Base-by-base conservation (phyloP, 1,140 invertebrate genomes). In the Eciton burchellii region DNA sequence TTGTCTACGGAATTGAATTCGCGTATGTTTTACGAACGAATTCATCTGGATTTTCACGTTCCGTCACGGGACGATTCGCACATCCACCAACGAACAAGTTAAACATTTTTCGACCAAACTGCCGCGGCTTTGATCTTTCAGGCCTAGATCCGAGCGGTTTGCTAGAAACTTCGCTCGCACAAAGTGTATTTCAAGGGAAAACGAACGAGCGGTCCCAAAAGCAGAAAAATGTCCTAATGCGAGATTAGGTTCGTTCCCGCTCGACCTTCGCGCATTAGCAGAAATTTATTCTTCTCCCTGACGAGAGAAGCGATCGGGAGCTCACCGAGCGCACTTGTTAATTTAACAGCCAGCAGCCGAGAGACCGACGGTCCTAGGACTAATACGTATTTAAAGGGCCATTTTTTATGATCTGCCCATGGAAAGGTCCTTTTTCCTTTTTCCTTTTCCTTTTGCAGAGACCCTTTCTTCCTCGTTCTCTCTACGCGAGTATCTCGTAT, bases 151-250 rank as follows among this genome's bases (percentile, higher is more conserved):
- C 65, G 21, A 19, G 72, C 9, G 60, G 62, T 79, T 79, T 79
- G 52, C 49, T 79, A 70, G 63, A 57, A 79, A 79, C 47, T 79
- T 79, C 35, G 41, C 5, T 77, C 62, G 29, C 74, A 45, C 74
- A 79, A 79, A 71, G 74, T 9, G n/a, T 52, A 81, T 84, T 84
- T 74, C 57, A 65, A 57, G 59, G 24, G 45, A 21, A 19, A n/a
- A 24, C 49, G 19, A 8, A 24, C 45, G 35, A 47, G 8, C 43
- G 19, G 43, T 66, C 68, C 49, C 14, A 35, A 62, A 62, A 56
- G 41, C 52, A 56, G n/a, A n/a, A 65, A 59, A 82, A 86, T 82
- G 54, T 86, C 54, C 76, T 82, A 86, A 85, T 86, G 82, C 19
- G 56, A 86, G 76, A 84, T 81, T n/a, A n/a, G 76, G 82, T 79